Evolutionary conservation across 2,113 vertebrate species (phyloP).

Genomic region (Nansenia antarctica): DNA sequence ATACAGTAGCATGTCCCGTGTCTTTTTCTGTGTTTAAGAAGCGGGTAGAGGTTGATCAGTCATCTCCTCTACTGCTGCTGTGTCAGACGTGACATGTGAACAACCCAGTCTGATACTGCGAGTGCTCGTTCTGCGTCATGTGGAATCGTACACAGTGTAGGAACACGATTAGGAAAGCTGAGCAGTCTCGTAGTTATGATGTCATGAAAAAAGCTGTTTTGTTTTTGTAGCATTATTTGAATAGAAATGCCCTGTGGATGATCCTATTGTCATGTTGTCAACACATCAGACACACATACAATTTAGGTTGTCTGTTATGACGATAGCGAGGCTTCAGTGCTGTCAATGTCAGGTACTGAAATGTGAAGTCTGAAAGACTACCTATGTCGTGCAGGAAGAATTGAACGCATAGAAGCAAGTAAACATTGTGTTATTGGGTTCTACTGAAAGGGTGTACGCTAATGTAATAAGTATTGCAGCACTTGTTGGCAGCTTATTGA

Average conservation of each 20-base stretch:
- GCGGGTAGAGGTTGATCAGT: neutral
- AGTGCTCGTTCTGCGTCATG: constrained; percentile 48
- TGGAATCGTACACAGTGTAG: neutral
- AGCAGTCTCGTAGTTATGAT: neutral
- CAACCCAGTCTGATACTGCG: constrained; percentile 9
- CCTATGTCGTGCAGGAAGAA: neutral
- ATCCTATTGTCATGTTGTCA: neutral
- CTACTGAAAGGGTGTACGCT: neutral
- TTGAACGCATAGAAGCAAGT: neutral
- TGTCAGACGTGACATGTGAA: neutral
- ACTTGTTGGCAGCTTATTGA: neutral
- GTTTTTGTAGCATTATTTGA: neutral
- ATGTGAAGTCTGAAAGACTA: neutral
- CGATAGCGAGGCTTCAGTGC: neutral
- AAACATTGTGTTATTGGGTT: neutral
- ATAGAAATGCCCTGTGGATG: neutral
- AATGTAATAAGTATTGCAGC: neutral
- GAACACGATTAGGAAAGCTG: neutral
- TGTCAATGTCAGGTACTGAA: neutral
- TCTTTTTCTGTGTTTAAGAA: neutral
- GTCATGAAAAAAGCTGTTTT: neutral
- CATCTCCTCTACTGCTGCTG: neutral
- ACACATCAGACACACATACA: neutral
- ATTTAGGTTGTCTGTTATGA: no score
- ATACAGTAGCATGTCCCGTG: neutral